Percentiles rank a stretch among this genome's conserved stretches.
Evolutionary conservation across 2,888 invertebrate species (phyloP).

Genomic region (Athetis lepigone): DNA sequence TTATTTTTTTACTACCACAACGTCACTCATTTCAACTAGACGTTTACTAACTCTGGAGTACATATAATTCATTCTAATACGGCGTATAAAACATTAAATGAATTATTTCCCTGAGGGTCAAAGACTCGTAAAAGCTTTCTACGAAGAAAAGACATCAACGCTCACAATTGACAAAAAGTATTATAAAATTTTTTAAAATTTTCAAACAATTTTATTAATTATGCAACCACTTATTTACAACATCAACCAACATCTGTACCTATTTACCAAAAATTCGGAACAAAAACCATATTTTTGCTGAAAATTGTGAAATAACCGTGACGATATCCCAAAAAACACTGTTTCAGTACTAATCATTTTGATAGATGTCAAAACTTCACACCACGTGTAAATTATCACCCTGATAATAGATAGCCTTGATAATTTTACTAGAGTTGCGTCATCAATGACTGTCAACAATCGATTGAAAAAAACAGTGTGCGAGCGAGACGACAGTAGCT

Average conservation of each 20-base stretch:
- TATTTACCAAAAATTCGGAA: not conserved
- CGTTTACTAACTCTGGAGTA: not conserved
- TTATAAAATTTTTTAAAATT: not conserved
- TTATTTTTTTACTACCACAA: not conserved
- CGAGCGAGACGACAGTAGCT: slow-evolving; percentile 77
- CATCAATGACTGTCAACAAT: slow-evolving; percentile 77
- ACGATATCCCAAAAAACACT: slow-evolving; percentile 19
- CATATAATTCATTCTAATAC: not conserved
- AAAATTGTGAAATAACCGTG: slow-evolving; percentile 10
- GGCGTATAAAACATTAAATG: not conserved
- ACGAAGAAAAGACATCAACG: slow-evolving; percentile 76
- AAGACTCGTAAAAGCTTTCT: slow-evolving; percentile 19
- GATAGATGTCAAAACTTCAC: slow-evolving; percentile 58
- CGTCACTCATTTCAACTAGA: fast-evolving
- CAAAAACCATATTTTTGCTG: slow-evolving; percentile 3
- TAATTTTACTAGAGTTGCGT: slow-evolving; percentile 77
- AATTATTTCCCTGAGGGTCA: not conserved
- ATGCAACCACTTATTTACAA: not conserved
- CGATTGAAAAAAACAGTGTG: slow-evolving; percentile 75
- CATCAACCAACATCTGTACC: not conserved
- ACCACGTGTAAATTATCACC: slow-evolving; percentile 68
- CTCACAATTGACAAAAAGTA: slow-evolving; percentile 27
- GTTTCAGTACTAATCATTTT: slow-evolving; percentile 36
- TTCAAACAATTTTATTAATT: not conserved
- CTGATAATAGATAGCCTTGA: slow-evolving; percentile 73